A percentile compares a stretch with the other conserved stretches of the same genome.
Conservation (phyloP, 1,140 invertebrate species). For the Achroia grisella region DNA sequence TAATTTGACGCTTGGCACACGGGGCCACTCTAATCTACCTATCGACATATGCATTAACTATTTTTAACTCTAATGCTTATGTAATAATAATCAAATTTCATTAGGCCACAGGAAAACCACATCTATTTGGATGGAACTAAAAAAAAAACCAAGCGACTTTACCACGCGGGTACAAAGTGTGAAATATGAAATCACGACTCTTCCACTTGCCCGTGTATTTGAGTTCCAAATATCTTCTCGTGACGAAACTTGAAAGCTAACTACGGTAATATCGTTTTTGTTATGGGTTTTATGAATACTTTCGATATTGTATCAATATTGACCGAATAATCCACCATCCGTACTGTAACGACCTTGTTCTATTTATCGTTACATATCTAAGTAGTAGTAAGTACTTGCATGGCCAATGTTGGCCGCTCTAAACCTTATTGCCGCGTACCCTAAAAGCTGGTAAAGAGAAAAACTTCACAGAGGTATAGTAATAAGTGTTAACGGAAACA, state of each 20-base stretch:
- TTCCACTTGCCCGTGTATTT: slow-evolving; percentile 58
- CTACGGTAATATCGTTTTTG: slow-evolving; percentile 31
- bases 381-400: no score
- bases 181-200: slow-evolving; percentile 72
- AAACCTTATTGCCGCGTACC: no score
- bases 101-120: slow-evolving; percentile 1
- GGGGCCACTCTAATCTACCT: slow-evolving; percentile 9
- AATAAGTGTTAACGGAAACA: slow-evolving; percentile 23
- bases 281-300: slow-evolving; percentile 27
- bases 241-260: slow-evolving; percentile 49
- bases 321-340: slow-evolving; percentile 20
- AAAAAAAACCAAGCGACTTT: slow-evolving; percentile 59
- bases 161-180: slow-evolving; percentile 59
- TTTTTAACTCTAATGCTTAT: slow-evolving; percentile 21
- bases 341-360: slow-evolving; percentile 30
- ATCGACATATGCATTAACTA: background rate
- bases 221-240: slow-evolving; percentile 66
- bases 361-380: slow-evolving; percentile 20
- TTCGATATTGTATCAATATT: slow-evolving; percentile 26
- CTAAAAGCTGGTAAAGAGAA: background rate
- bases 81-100: slow-evolving; percentile 4
- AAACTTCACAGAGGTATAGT: background rate
- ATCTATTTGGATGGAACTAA: slow-evolving; percentile 28
- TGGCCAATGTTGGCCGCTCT: no score
- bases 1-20: slow-evolving; percentile 46